phyloP scores from a whole-genome alignment of 2,888 invertebrate genomes.

The Platycnemis pennipes region DNA sequence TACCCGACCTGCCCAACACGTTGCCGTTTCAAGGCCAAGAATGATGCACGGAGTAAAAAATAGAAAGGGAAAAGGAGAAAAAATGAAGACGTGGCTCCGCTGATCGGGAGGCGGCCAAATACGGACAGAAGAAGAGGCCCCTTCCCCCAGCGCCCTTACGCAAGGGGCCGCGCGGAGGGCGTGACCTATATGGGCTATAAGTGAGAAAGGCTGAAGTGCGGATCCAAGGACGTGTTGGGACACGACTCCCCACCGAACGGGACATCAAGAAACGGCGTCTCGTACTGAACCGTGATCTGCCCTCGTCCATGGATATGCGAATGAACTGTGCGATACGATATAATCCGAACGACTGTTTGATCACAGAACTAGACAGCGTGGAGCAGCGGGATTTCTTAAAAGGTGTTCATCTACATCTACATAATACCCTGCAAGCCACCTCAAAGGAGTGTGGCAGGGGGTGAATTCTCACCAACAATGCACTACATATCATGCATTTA shows the following conservation, averaged over 20 bases:
- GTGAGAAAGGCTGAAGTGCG: neutral
- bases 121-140: neutral
- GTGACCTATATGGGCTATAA: neutral
- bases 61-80: neutral
- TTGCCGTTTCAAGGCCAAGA: neutral
- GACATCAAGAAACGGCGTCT: too few relatives aligned
- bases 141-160: neutral
- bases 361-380: neutral
- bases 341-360: neutral
- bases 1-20: neutral
- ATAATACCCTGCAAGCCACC: too few relatives aligned
- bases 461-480: too few relatives aligned
- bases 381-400: neutral
- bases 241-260: neutral
- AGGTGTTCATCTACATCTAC: too few relatives aligned
- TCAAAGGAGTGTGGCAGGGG: too few relatives aligned
- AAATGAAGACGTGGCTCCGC: neutral
- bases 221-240: neutral
- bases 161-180: neutral
- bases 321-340: too few relatives aligned
- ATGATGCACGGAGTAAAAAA: neutral
- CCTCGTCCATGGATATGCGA: too few relatives aligned
- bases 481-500: too few relatives aligned
- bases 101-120: neutral
- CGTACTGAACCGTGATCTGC: too few relatives aligned